phyloP scores from a whole-genome alignment of 1,140 invertebrate genomes.

The Euura lappo region DNA sequence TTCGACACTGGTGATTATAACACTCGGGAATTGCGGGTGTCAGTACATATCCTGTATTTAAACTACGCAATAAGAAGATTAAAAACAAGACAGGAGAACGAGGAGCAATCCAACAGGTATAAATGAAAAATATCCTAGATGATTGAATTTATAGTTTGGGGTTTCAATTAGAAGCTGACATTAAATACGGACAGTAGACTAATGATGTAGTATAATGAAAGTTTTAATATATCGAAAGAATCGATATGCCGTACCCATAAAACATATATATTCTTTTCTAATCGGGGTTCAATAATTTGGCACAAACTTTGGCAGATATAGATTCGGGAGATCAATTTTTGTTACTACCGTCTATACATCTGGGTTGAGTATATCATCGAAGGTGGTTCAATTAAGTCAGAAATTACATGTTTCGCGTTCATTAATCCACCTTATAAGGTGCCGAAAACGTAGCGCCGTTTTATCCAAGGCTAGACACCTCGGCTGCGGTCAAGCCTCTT shows the following conservation, averaged over 20 bases:
- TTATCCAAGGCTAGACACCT: background rate
- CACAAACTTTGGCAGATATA: too few species aligned
- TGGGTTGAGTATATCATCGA: constrained; percentile 18
- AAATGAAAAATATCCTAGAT: too few species aligned
- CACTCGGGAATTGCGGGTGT: background rate
- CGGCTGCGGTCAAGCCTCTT: background rate
- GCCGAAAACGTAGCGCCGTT: constrained; percentile 12
- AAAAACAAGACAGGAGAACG: background rate
- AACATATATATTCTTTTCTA: too few species aligned
- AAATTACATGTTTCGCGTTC: constrained; percentile 24
- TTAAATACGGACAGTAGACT: too few species aligned
- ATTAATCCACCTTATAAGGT: constrained; percentile 28
- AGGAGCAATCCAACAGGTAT: too few species aligned
- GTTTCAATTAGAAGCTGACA: too few species aligned
- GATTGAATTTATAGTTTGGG: too few species aligned
- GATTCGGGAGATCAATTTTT: too few species aligned
- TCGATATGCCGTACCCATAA: too few species aligned
- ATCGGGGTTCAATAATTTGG: too few species aligned
- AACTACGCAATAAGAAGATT: background rate
- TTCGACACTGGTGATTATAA: background rate
- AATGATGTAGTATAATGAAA: too few species aligned
- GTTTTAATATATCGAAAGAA: too few species aligned
- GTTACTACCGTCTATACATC: constrained; percentile 18
- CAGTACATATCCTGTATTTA: background rate
- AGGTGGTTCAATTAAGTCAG: constrained; percentile 27